These are phyloP conservation scores for Arrhopalites spinosus DNA, from an alignment of 2,888 invertebrate genomes.

Conservation along the genomic window DNA sequence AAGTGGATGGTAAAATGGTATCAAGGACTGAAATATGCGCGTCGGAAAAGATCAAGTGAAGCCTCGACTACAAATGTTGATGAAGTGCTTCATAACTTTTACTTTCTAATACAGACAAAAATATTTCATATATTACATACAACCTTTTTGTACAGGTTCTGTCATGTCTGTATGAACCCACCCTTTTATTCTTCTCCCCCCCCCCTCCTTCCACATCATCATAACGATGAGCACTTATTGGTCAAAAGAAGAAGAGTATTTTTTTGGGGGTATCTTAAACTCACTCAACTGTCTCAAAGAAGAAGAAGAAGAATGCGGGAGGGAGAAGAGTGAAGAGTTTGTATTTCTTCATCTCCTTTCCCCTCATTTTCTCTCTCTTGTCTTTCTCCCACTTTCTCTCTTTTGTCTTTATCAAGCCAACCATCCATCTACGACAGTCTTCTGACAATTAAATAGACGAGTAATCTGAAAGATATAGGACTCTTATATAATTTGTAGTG, in stretches of 20 bases:
- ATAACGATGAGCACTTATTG: neutral
- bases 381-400: neutral
- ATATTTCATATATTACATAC: neutral
- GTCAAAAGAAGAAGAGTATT: neutral
- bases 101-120: neutral
- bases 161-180: neutral
- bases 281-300: too few relatives aligned
- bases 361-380: neutral
- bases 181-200: neutral
- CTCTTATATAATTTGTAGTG: too few relatives aligned
- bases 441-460: neutral
- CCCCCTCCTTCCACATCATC: neutral
- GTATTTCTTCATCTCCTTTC: neutral
- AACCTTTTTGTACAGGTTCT: neutral
- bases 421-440: neutral
- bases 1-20: neutral
- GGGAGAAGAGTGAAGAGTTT: neutral
- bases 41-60: conserved; percentile 7
- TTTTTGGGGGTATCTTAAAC: too few relatives aligned
- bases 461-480: neutral
- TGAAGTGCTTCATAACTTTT: conserved; percentile 14
- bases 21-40: neutral
- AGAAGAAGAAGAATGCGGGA: neutral
- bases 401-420: conserved; percentile 2
- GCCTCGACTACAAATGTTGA: neutral